These are phyloP conservation scores for Strix occidentalis DNA, from an alignment of 2,797 vertebrate species.

Conservation along the genomic window DNA sequence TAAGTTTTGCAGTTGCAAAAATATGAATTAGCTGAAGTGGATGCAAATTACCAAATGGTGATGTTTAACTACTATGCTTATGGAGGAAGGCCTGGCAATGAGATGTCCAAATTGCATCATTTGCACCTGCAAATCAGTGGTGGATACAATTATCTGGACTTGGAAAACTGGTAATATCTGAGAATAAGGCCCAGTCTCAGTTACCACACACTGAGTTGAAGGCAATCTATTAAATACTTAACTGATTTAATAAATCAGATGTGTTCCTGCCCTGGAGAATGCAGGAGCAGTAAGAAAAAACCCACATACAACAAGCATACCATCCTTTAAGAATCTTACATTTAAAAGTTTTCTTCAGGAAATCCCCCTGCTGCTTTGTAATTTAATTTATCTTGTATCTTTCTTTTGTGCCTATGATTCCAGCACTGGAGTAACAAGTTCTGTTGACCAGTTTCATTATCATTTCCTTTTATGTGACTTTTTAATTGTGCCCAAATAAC, in stretches of 20 bases:
- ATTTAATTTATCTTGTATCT: neutral
- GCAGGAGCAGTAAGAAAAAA: neutral
- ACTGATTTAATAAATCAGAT: neutral
- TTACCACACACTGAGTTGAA: neutral
- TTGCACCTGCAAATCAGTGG: neutral
- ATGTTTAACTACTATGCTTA: neutral
- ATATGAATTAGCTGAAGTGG: neutral
- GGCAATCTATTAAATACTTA: neutral
- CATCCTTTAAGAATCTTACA: neutral
- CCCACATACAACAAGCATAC: neutral
- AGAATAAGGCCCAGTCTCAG: neutral
- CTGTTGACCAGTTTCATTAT: neutral
- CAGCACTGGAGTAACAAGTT: conserved; percentile 5
- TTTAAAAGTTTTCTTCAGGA: neutral
- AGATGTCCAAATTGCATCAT: neutral
- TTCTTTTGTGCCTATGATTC: neutral
- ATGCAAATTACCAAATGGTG: neutral
- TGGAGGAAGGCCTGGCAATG: neutral
- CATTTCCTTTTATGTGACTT: neutral
- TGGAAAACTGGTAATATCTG: neutral
- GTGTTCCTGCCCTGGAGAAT: neutral
- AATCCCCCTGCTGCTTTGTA: neutral
- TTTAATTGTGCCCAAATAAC: neutral
- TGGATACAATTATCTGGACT: neutral
- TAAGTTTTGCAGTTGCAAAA: neutral